These are phyloP conservation scores for Eidolon dupreanum DNA, from an alignment of 2,797 vertebrate species.

Conservation along the genomic window DNA sequence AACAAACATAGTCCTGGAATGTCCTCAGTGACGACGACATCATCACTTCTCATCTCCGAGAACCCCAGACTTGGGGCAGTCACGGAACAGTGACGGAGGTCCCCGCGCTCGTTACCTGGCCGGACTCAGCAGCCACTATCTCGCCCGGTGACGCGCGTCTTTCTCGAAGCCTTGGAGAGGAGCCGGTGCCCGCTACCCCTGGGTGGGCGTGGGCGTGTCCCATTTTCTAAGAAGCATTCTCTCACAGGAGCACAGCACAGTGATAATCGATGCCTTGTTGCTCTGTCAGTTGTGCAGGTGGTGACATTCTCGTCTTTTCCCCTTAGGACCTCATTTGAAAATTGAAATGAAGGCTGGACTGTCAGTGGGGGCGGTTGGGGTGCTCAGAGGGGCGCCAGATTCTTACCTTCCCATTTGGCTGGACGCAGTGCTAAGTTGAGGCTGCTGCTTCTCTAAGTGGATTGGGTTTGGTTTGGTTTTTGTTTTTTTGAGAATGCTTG, in stretches of 20 bases:
- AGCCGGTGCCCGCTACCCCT: background rate
- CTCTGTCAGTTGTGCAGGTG: background rate
- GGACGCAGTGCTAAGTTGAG: background rate
- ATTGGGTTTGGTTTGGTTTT: background rate
- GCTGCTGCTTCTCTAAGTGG: background rate
- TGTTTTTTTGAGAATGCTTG: background rate
- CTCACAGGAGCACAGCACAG: background rate
- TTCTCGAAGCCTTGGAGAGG: background rate
- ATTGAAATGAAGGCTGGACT: background rate
- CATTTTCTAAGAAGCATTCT: background rate
- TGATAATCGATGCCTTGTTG: too few species aligned
- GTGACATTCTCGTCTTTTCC: background rate
- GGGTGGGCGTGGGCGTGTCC: fast-evolving
- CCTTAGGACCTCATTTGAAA: background rate
- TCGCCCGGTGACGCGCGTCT: background rate
- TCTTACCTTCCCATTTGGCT: background rate
- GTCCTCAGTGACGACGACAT: background rate
- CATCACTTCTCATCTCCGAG: background rate
- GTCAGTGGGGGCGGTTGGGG: background rate
- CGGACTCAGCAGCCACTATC: background rate
- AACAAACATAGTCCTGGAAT: background rate
- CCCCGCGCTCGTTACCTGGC: too few species aligned
- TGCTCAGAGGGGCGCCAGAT: background rate
- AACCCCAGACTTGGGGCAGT: background rate
- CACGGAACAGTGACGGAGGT: background rate